Evolutionary conservation across 2,888 invertebrate species (phyloP), one percentile per base, ranked within the genome.

Genomic region (Protula sp.): DNA sequence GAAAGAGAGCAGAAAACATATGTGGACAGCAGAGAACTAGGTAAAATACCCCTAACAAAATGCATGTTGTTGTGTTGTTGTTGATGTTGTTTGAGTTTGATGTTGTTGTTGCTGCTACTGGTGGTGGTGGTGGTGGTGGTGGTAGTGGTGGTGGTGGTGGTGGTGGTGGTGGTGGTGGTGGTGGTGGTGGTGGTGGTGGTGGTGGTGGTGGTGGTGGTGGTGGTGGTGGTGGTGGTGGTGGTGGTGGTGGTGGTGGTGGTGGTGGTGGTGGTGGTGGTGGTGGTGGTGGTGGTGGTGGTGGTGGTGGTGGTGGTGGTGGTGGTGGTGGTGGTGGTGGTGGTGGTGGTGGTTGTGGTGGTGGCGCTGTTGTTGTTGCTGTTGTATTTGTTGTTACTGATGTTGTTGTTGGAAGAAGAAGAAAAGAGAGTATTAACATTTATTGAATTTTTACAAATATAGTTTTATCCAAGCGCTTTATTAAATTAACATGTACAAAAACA

Each of bases 11-110:
- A 45, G 14, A 45, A 19, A 45, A 45, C 45, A 45, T 19, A 45
- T 19, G 45, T 14, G 45, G 45, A 14, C 45, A 45, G 45, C 45
- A n/a, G 30, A 54, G 47, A 47, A 54, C 24, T 58, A 61, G 55
- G 58, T 58, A 22, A 47, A 30, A n/a, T 55, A 60, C 4, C 29
- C 26, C 3, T 58, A 55, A 47, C 30, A 54, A 31, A 45, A 60
- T 22, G 48, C 47, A 19, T 57, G 50, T n/a, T 51, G 2, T 56
- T 48, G 9, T 62, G 19, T 2, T 45, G 45, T 45, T 45, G 45
- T 27, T 53, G 53, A n/a, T 9, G 51, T 19, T 53, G 53, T 53
- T 53, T 53, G 53, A 26, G 26, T 3, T 4, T 53, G 53, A 24
- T 3, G 53, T 53, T 53, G 53, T 27, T 3, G 53, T 53, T 4